Evolutionary conservation across 2,113 vertebrate species (phyloP).

Genomic region (Phoxinus phoxinus): DNA sequence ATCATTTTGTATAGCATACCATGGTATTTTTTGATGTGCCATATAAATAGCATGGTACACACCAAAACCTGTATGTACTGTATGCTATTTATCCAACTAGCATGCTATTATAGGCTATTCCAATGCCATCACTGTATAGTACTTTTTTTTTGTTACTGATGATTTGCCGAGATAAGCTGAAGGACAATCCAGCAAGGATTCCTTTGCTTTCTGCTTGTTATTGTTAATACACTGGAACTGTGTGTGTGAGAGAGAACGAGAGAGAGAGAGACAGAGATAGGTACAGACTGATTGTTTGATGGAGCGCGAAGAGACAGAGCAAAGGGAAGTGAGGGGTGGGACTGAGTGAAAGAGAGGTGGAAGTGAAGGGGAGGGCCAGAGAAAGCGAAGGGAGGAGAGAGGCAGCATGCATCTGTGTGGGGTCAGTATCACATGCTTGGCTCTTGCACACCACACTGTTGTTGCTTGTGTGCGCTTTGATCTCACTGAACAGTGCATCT

Average conservation of each 20-base stretch:
- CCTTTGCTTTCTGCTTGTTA: not conserved
- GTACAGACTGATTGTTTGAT: constrained; percentile 8
- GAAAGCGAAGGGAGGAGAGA: constrained; percentile 24
- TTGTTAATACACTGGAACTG: constrained; percentile 1
- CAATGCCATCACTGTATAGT: not conserved
- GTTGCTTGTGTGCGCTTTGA: constrained; percentile 46
- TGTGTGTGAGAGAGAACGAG: not conserved
- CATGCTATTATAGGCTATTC: not conserved
- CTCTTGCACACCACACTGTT: constrained; percentile 48
- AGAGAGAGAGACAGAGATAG: not conserved
- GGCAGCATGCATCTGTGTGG: constrained; percentile 25
- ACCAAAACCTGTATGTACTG: no score
- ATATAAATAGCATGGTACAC: no score
- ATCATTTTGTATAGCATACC: not conserved
- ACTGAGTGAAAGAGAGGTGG: constrained; percentile 14
- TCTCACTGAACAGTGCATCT: constrained; percentile 30
- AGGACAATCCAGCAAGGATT: not conserved
- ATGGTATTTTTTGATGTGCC: not conserved
- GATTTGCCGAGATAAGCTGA: not conserved
- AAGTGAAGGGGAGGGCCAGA: constrained; percentile 29
- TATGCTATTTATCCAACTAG: no score
- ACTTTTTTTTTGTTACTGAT: not conserved
- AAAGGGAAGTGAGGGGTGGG: constrained; percentile 50
- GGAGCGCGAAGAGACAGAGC: constrained; percentile 42
- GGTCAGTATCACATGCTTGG: constrained; percentile 61